Conservation (phyloP, 2,797 vertebrate species). For the Ficedula albicollis region DNA sequence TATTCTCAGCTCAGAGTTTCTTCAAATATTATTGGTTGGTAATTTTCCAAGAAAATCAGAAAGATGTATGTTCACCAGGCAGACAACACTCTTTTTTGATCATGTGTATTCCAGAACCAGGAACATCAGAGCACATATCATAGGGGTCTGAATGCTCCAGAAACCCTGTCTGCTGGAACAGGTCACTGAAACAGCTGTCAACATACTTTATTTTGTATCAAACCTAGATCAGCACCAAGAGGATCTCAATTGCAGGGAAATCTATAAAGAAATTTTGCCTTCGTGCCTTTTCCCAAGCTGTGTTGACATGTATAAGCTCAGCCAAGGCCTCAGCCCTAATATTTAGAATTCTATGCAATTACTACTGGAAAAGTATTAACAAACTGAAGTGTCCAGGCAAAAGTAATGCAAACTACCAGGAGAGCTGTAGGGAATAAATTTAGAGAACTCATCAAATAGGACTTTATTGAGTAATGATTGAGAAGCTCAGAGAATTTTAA, state of each 20-base stretch:
- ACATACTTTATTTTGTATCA: not conserved
- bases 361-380: not conserved
- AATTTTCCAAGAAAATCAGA: not conserved
- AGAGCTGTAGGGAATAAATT: not conserved
- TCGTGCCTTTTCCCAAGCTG: not conserved
- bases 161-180: not conserved
- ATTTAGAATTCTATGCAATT: not conserved
- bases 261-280: not conserved
- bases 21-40: not conserved
- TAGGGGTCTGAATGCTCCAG: not conserved
- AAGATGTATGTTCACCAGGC: not conserved
- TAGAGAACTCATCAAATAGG: not conserved
- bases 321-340: not conserved
- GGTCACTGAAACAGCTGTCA: not conserved
- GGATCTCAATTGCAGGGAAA: not conserved
- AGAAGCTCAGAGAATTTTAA: conserved; percentile 8
- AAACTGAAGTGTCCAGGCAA: not conserved
- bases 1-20: not conserved
- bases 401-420: not conserved
- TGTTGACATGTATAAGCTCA: not conserved
- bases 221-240: not conserved
- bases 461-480: conserved; percentile 32
- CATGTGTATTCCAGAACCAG: not conserved
- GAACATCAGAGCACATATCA: not conserved
- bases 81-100: not conserved